Conservation (phyloP, 2,888 invertebrate genomes). For the Zhuqinia jingwanae region DNA sequence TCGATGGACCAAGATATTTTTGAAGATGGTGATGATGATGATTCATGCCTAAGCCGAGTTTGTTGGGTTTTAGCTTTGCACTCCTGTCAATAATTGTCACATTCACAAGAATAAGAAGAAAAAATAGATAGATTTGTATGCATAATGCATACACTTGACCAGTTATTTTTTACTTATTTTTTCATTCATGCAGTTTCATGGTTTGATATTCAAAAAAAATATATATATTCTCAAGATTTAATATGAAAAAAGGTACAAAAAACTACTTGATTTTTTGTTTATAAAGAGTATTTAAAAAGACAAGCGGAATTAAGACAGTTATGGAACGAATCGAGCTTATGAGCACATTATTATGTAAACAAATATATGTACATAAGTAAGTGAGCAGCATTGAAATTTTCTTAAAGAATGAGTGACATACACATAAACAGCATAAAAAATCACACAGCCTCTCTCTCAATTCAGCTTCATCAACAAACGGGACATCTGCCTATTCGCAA, state of each 20-base stretch:
- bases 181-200: conserved; percentile 26
- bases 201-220: not conserved
- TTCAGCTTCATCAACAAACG: conserved; percentile 28
- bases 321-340: conserved; percentile 64
- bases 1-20: not conserved
- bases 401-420: conserved; percentile 29
- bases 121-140: not conserved
- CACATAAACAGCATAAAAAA: conserved; percentile 47
- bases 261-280: conserved; percentile 9
- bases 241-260: not conserved
- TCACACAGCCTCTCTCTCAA: conserved; percentile 2
- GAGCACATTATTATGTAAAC: conserved; percentile 44
- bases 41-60: conserved; percentile 41
- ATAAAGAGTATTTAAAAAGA: conserved; percentile 44
- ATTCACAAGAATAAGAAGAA: not conserved
- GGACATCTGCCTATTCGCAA: conserved; percentile 41
- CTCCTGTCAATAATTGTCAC: conserved; percentile 10
- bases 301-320: conserved; percentile 68
- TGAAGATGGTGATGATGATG: conserved; percentile 14
- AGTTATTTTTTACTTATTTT: not conserved
- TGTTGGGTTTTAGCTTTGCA: conserved; percentile 22
- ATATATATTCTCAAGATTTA: no score
- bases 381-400: not conserved
- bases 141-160: no score
- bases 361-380: no score